Evolutionary conservation across 2,113 vertebrate genomes (phyloP).

Genomic region (Pedetes capensis): DNA sequence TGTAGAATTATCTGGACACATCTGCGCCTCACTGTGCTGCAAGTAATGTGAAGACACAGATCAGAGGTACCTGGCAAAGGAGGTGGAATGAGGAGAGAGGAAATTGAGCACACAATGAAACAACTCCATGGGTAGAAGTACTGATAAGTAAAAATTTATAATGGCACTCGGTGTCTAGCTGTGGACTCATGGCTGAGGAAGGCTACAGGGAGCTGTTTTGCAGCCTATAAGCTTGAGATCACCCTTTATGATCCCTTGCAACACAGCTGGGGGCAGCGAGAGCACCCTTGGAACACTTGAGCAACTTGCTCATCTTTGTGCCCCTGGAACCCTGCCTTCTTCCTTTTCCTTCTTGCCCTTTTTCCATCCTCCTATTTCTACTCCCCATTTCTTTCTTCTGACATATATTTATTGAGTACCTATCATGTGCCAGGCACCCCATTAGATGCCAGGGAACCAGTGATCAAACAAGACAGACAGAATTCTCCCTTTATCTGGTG

Average conservation of each 20-base stretch:
- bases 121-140: too few species aligned
- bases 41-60: not conserved
- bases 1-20: not conserved
- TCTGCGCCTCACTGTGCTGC: not conserved
- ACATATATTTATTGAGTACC: not conserved
- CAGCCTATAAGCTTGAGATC: not conserved
- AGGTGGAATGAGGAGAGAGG: not conserved
- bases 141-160: not conserved
- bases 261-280: not conserved
- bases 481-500: not conserved
- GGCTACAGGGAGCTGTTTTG: not conserved
- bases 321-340: not conserved
- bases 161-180: not conserved
- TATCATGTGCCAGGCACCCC: not conserved
- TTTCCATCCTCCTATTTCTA: accelerated
- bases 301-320: not conserved
- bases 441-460: not conserved
- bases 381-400: not conserved
- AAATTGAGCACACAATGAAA: not conserved
- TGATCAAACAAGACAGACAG: not conserved
- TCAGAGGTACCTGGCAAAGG: not conserved
- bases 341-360: too few species aligned
- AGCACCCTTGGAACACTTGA: not conserved
- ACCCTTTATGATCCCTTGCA: not conserved
- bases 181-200: not conserved